Conservation (phyloP, 1,140 invertebrate species). For the Dendroctonus valens region DNA sequence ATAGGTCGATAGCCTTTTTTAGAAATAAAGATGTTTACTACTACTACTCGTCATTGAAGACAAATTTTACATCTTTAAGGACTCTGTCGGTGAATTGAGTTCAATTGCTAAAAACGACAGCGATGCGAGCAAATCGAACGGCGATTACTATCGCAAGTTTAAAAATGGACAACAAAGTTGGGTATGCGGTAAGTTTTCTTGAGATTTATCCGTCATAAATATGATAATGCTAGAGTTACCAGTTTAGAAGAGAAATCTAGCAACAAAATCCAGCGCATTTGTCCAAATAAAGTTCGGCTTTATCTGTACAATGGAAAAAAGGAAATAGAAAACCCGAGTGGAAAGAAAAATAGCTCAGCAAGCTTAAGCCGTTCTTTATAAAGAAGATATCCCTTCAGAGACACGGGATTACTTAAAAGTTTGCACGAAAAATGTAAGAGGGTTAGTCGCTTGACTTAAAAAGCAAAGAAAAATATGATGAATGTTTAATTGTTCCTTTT, state of each 20-base stretch:
- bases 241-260: background rate
- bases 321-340: constrained; percentile 14
- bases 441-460: constrained; percentile 4
- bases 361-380: constrained; percentile 22
- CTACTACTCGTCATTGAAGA: too few species aligned
- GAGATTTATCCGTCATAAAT: too few species aligned
- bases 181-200: too few species aligned
- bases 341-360: constrained; percentile 15
- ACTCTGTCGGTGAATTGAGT: too few species aligned
- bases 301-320: constrained; percentile 20
- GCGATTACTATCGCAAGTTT: too few species aligned
- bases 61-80: too few species aligned
- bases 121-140: too few species aligned
- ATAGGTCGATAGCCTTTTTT: too few species aligned
- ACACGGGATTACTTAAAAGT: constrained; percentile 23
- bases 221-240: background rate
- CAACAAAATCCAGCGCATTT: constrained; percentile 14
- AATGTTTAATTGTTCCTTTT: too few species aligned
- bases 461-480: background rate
- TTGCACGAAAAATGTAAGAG: constrained; percentile 17
- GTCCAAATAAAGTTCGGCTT: constrained; percentile 22
- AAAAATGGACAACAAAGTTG: too few species aligned
- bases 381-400: constrained; percentile 11
- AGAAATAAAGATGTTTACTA: too few species aligned
- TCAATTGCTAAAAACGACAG: too few species aligned